Evolutionary conservation across 2,797 vertebrate genomes (phyloP), one percentile per base, ranked within the genome.

Genomic region (Sebastes matsubarae): DNA sequence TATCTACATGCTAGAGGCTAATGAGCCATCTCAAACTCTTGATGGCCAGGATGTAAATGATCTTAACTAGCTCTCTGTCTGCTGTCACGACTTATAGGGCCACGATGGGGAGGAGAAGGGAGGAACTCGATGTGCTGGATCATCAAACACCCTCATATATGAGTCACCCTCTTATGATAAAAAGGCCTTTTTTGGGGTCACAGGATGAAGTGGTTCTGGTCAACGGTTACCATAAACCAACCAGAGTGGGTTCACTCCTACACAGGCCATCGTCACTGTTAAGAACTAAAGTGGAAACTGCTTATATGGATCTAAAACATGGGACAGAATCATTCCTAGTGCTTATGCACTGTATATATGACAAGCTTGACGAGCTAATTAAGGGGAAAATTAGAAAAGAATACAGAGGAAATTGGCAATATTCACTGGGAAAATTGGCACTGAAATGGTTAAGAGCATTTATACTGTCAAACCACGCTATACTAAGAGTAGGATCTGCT

Each of bases 1-100:
- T 92, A 92, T 89, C 87, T 91, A 90, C 84, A 91, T 16, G 71
- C 87, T 70, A 55, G 81, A 80, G 69, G 81, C 80, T 92, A 92
- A 92, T 89, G 92, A 92, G 87, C 78, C 89, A 82, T 84, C 91
- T 64, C 69, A 73, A 85, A 87, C 55, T 84, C 82, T 67, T 84
- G 79, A 85, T 80, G 83, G 81, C 83, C 84, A 59, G 72, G 86
- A 87, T 81, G 84, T 88, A 83, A 92, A 91, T 87, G 81, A 83
- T 88, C 79, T 87, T 78, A 87, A 90, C 81, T 69, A 84, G 88
- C 87, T 77, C 81, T 83, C 71, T 64, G 84, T 85, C 88, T 87
- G 82, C 90, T 77, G 81, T 66, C 81, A 71, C 18, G 14, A 70
- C 22, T 70, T 71, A 65, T 2, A 69, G 66, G 12, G 63, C 55